phyloP scores from a whole-genome alignment of 2,797 vertebrate species.

The Poecilia gillii region DNA sequence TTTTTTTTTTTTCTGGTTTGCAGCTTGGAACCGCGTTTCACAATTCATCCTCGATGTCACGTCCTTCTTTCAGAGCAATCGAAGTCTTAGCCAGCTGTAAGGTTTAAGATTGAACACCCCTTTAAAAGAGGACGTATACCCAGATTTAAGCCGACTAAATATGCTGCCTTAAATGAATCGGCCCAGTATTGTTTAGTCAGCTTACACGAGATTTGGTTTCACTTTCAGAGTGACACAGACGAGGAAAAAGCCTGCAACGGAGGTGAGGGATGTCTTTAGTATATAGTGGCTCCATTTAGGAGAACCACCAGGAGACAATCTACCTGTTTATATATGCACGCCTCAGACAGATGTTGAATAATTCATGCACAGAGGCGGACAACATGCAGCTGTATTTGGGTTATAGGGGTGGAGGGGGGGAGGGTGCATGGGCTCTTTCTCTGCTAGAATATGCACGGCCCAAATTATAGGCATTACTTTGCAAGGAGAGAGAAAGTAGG shows the following conservation, averaged over 20 bases:
- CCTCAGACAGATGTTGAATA: slow-evolving; percentile 80
- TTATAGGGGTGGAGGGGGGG: slow-evolving; percentile 60
- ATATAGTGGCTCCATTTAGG: slow-evolving; percentile 38
- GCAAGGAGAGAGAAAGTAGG: slow-evolving; percentile 70
- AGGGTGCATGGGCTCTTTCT: slow-evolving; percentile 37
- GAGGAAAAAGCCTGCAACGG: slow-evolving; percentile 18
- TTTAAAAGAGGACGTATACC: background rate
- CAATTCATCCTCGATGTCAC: background rate
- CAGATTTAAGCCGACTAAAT: slow-evolving; percentile 50
- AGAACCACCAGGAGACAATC: slow-evolving; percentile 63
- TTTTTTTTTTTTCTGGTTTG: background rate
- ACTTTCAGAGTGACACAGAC: slow-evolving; percentile 37
- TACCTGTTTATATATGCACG: slow-evolving; percentile 77
- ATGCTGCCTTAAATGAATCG: slow-evolving; percentile 18
- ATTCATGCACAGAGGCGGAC: slow-evolving; percentile 76
- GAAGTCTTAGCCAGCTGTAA: slow-evolving; percentile 25
- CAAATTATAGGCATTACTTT: slow-evolving; percentile 72
- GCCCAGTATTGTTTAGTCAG: slow-evolving; percentile 34
- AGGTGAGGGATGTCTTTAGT: slow-evolving; percentile 57
- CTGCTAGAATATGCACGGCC: slow-evolving; percentile 51
- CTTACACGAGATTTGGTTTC: slow-evolving; percentile 29
- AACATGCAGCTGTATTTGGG: slow-evolving; percentile 79
- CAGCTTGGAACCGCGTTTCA: background rate
- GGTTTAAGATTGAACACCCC: background rate
- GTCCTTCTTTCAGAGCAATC: slow-evolving; percentile 26